phyloP scores from a whole-genome alignment of 2,797 vertebrate genomes.

The Pantherophis alleghaniensis region DNA sequence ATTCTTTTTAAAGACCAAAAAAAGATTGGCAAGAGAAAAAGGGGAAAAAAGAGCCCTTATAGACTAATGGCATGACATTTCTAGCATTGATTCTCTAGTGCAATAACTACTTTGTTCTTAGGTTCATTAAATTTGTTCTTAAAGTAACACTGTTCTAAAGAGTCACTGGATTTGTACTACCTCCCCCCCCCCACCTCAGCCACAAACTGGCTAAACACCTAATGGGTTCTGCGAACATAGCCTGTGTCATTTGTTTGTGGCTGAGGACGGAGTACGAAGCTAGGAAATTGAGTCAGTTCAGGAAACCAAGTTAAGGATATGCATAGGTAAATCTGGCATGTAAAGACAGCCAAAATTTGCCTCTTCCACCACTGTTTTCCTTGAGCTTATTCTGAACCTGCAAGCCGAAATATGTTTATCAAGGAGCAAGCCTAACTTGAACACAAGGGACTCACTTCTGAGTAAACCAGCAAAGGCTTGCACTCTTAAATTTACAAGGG shows the following conservation, averaged over 20 bases:
- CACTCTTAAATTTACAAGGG: neutral
- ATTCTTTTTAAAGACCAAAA: neutral
- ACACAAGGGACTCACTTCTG: neutral
- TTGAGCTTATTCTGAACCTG: neutral
- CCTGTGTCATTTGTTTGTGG: neutral
- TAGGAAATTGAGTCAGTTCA: neutral
- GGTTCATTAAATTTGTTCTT: neutral
- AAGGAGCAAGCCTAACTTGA: neutral
- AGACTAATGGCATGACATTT: neutral
- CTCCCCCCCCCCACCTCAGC: neutral
- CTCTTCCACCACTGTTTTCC: neutral
- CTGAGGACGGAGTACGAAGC: neutral
- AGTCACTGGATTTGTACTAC: neutral
- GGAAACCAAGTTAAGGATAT: neutral
- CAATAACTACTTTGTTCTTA: neutral
- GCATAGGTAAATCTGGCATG: neutral
- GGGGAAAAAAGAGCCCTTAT: neutral
- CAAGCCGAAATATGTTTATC: neutral
- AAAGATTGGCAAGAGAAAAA: neutral
- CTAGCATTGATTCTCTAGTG: neutral
- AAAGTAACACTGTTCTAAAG: neutral
- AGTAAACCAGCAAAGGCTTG: neutral
- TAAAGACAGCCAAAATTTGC: neutral
- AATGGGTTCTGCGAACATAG: neutral
- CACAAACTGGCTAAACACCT: neutral